Conservation (phyloP, 1,140 invertebrate genomes). For the Dryas iulia region DNA sequence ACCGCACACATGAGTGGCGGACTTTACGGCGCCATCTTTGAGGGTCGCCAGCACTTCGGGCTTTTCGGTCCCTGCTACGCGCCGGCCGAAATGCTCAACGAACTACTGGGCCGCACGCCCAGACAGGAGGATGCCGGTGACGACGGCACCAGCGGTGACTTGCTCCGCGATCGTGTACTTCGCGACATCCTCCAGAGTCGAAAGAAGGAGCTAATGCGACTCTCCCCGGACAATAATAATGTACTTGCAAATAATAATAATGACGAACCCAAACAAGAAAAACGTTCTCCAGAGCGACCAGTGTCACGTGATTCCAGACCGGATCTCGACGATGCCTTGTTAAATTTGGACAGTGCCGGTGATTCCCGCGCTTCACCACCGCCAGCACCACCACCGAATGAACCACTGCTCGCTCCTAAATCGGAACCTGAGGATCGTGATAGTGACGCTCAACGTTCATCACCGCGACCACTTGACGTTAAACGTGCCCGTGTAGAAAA, state of each 20-base stretch:
- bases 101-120: slow-evolving; percentile 88
- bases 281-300: slow-evolving; percentile 83
- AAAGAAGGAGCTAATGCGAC: slow-evolving; percentile 87
- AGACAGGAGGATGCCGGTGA: slow-evolving; percentile 84
- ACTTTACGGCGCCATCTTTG: slow-evolving; percentile 91
- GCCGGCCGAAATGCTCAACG: slow-evolving; percentile 92
- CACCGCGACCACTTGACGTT: slow-evolving; percentile 84
- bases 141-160: slow-evolving; percentile 81
- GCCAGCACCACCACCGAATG: slow-evolving; percentile 83
- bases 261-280: slow-evolving; percentile 82
- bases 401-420: slow-evolving; percentile 82
- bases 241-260: slow-evolving; percentile 82
- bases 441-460: slow-evolving; percentile 80
- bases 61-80: slow-evolving; percentile 89
- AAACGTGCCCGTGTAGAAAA: slow-evolving; percentile 96
- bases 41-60: slow-evolving; percentile 87
- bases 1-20: slow-evolving; percentile 89
- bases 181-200: slow-evolving; percentile 90
- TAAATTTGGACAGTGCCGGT: slow-evolving; percentile 84
- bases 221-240: slow-evolving; percentile 82
- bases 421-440: slow-evolving; percentile 84
- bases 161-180: slow-evolving; percentile 88
- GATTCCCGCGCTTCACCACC: slow-evolving; percentile 86
- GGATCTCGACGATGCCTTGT: slow-evolving; percentile 81
- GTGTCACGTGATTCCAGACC: slow-evolving; percentile 80